Base-by-base conservation (phyloP, 2,888 invertebrate species). In the Caenorhabditis wallacei region DNA sequence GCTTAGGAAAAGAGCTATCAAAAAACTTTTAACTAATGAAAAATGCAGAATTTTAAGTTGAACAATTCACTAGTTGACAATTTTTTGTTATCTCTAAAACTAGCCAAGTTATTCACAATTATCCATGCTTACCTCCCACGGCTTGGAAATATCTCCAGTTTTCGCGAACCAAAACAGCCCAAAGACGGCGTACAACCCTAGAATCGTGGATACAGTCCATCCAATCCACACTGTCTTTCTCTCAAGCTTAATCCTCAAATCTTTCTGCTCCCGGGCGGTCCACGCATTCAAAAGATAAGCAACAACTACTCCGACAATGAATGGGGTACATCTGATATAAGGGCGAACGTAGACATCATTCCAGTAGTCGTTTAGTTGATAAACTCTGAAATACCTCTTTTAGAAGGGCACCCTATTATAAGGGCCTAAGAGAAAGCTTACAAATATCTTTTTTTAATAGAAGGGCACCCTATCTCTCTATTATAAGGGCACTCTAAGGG, bases 321-420 rank as follows among this genome's bases (percentile, higher is more conserved):
- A 93, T 0, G 93, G 93, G 2, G 92, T 92, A 78, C 93, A 92
- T 57, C 93, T 89, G 56, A 91, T 90, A 89, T 92, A 93, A 0
- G 93, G 93, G 53, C 91, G 92, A 30, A 92, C 89, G 87, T 93
- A 93, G 7, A 93, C 87, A 54, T 90, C 88, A 30, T 87, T 86
- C 92, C 92, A 92, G 79, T 92, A 92, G 53, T 88, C 83, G 64
- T 88, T 87, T 26, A 91, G 80, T 18, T 88, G 79, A 18, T 86
- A 74, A 10, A 92, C 88, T 24, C 91, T 91, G 64, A 66, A 85
- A 66, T 5, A 20, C 1, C 10, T 3, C n/a, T 30, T n/a, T 11
- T n/a, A n/a, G n/a, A n/a, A n/a, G n/a, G n/a, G n/a, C n/a, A n/a
- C n/a, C n/a, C n/a, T n/a, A n/a, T n/a, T n/a, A n/a, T n/a, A n/a